These are phyloP conservation scores for Otolemur garnettii DNA, from an alignment of 2,113 vertebrate species.

Conservation along the genomic window DNA sequence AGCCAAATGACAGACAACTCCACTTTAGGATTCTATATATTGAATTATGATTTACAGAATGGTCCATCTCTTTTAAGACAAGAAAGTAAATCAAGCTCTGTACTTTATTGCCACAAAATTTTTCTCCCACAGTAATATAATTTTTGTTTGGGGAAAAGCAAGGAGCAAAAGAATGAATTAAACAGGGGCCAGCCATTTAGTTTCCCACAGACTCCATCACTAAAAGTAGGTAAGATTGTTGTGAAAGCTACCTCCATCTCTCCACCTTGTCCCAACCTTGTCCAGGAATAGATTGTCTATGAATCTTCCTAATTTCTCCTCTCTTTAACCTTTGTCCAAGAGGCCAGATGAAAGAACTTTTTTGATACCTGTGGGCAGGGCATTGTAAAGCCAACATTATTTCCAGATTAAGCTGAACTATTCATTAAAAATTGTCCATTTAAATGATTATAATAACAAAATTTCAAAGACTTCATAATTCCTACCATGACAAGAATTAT, in stretches of 20 bases:
- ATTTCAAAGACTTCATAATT: slow-evolving; percentile 1
- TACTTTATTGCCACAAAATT: slow-evolving; percentile 74
- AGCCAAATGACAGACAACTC: slow-evolving; percentile 83
- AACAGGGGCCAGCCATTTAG: slow-evolving; percentile 55
- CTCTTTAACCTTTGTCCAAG: neutral
- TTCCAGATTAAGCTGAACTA: neutral
- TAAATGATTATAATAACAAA: neutral
- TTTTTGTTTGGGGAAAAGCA: slow-evolving; percentile 82
- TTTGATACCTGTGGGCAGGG: neutral
- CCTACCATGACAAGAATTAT: neutral
- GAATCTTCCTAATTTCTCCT: neutral
- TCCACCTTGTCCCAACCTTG: accelerated
- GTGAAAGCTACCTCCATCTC: neutral
- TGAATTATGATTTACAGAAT: slow-evolving; percentile 80
- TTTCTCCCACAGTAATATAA: slow-evolving; percentile 75
- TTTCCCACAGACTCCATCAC: neutral
- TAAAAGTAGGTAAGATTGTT: slow-evolving; percentile 8
- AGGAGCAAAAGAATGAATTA: slow-evolving; percentile 75
- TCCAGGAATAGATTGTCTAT: neutral
- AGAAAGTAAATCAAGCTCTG: slow-evolving; percentile 65
- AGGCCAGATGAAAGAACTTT: neutral
- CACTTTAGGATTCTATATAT: slow-evolving; percentile 81
- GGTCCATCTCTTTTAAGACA: slow-evolving; percentile 75
- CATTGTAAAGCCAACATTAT: neutral
- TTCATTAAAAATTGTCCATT: slow-evolving; percentile 14